Percentiles rank a stretch among this genome's conserved stretches.
These are phyloP conservation scores for Timema podura DNA, from an alignment of 2,888 invertebrate species.

Conservation along the genomic window DNA sequence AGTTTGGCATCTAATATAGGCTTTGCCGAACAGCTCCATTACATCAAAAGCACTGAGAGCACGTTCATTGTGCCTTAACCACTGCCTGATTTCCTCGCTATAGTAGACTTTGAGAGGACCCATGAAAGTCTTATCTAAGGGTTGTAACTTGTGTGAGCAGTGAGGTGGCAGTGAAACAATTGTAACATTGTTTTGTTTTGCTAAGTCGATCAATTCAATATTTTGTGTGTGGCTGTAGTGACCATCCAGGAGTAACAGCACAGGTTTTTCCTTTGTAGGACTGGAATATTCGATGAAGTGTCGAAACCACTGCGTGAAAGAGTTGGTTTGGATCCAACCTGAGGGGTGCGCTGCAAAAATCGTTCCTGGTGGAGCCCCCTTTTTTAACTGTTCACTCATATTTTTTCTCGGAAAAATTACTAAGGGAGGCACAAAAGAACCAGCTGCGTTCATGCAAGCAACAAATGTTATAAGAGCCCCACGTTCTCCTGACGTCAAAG, in stretches of 20 bases:
- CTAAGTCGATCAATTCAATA: conserved; percentile 22
- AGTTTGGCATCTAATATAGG: conserved; percentile 21
- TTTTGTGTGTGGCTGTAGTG: conserved; percentile 25
- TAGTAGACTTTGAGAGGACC: conserved; percentile 25
- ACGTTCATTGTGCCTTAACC: conserved; percentile 22
- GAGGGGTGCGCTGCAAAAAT: conserved; percentile 23
- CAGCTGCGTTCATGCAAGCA: conserved; percentile 24
- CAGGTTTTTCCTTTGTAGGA: conserved; percentile 22
- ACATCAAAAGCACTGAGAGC: conserved; percentile 24
- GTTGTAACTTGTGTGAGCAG: conserved; percentile 23
- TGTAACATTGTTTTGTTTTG: conserved; percentile 18
- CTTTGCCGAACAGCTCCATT: conserved; percentile 18
- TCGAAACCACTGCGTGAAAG: conserved; percentile 24
- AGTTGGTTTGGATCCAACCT: conserved; percentile 22
- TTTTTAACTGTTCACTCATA: conserved; percentile 18
- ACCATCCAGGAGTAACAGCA: conserved; percentile 22
- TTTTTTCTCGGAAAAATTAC: conserved; percentile 14
- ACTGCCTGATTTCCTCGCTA: conserved; percentile 22
- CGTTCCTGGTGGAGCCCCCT: conserved; percentile 16
- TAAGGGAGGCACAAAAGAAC: conserved; percentile 22
- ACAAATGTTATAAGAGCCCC: conserved; percentile 21
- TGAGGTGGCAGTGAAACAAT: conserved; percentile 25
- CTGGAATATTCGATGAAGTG: conserved; percentile 21
- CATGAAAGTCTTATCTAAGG: conserved; percentile 25
- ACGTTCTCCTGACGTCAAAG: conserved; percentile 26